Conservation (phyloP, 2,888 invertebrate genomes). For the Eremobia ochroleuca region DNA sequence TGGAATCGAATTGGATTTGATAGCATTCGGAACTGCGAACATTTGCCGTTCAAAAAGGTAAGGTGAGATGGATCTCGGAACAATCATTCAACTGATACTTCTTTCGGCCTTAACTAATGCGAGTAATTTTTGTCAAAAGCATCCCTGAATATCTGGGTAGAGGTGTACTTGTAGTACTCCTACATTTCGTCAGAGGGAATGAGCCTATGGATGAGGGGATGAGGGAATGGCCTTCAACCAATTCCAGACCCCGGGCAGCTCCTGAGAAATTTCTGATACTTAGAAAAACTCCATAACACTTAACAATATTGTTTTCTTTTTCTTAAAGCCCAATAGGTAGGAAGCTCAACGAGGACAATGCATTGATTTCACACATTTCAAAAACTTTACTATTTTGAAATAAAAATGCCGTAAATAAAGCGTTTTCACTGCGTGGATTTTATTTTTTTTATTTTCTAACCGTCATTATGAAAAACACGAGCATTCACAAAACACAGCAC, state of each 20-base stretch:
- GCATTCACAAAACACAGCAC: constrained; percentile 43
- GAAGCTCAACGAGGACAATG: not conserved
- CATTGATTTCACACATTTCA: not conserved
- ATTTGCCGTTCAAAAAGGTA: constrained; percentile 27
- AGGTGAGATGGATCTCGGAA: not conserved
- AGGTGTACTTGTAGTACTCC: not conserved
- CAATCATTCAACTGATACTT: not conserved
- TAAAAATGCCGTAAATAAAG: constrained; percentile 29
- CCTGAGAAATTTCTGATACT: not conserved
- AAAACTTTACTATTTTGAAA: not conserved
- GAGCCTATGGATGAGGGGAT: too few relatives aligned
- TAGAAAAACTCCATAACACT: not conserved
- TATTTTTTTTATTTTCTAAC: constrained; percentile 25
- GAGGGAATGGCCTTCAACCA: too few relatives aligned
- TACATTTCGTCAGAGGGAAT: not conserved
- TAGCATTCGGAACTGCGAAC: constrained; percentile 24
- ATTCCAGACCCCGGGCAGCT: not conserved
- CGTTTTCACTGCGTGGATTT: constrained; percentile 24
- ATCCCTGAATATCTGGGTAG: not conserved
- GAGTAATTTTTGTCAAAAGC: not conserved
- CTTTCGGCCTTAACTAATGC: not conserved
- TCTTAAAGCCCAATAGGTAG: not conserved
- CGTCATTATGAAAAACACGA: constrained; percentile 42
- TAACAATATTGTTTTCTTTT: not conserved
- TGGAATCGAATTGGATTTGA: constrained; percentile 43